Conservation (phyloP, 1,140 invertebrate species). For the Atta colombica region DNA sequence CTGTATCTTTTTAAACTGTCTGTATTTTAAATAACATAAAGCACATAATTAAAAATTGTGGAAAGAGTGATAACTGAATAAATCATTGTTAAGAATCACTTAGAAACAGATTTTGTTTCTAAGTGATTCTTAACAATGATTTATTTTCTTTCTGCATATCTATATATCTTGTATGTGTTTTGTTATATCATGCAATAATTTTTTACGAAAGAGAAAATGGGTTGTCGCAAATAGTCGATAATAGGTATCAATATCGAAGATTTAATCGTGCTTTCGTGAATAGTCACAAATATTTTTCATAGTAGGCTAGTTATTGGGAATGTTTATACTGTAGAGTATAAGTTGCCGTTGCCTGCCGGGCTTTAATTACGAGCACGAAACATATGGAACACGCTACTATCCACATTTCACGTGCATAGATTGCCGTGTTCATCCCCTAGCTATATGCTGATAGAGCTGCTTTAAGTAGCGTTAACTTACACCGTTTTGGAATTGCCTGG, state of each 20-base stretch:
- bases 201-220: neutral
- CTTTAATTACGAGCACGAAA: conserved; percentile 75
- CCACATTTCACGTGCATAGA: conserved; percentile 43
- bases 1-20: neutral
- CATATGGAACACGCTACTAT: conserved; percentile 56
- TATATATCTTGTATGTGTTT: neutral
- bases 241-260: neutral
- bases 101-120: neutral
- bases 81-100: neutral
- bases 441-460: conserved; percentile 5
- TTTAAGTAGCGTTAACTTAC: conserved; percentile 61
- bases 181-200: neutral
- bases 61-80: neutral
- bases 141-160: neutral
- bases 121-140: too few species aligned
- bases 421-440: conserved; percentile 21
- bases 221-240: neutral
- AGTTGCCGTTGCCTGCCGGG: conserved; percentile 60
- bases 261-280: conserved; percentile 14
- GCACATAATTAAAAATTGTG: neutral
- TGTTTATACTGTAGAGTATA: neutral
- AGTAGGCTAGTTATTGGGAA: conserved; percentile 55
- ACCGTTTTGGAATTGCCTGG: conserved; percentile 56
- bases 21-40: neutral
- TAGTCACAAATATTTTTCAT: conserved; percentile 62